Conservation (phyloP, 2,797 vertebrate species). For the Choloepus didactylus region DNA sequence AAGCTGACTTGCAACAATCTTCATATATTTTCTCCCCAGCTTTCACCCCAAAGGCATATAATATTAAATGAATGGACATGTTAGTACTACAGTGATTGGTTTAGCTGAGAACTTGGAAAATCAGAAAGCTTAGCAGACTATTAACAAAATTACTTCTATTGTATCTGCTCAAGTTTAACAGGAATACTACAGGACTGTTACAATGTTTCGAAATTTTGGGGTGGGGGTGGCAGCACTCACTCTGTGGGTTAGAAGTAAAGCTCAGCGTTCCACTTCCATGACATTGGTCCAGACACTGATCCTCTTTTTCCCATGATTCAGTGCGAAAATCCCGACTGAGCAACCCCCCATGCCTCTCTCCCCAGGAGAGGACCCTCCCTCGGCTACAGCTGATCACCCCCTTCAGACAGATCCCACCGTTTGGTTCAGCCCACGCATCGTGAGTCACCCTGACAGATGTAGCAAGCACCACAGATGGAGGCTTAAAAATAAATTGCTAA, state of each 20-base stretch:
- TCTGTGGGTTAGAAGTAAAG: not conserved
- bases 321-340: not conserved
- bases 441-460: constrained; percentile 73
- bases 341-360: constrained; percentile 36
- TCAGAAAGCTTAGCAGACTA: not conserved
- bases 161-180: not conserved
- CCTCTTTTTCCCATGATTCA: constrained; percentile 33
- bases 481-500: constrained; percentile 76
- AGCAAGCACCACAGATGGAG: constrained; percentile 56
- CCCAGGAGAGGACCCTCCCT: constrained; percentile 60
- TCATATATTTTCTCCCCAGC: not conserved
- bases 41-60: not conserved
- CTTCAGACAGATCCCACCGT: constrained; percentile 62
- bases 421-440: not conserved
- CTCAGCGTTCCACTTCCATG: not conserved
- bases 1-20: not conserved
- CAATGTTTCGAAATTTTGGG: accelerated
- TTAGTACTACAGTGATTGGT: not conserved
- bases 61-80: not conserved
- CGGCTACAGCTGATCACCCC: constrained; percentile 56
- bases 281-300: not conserved
- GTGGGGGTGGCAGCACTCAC: not conserved
- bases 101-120: not conserved
- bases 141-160: not conserved
- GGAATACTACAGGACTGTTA: constrained; percentile 23